These are phyloP conservation scores for Calyptomena viridis DNA, from an alignment of 2,113 vertebrate species.

Conservation along the genomic window DNA sequence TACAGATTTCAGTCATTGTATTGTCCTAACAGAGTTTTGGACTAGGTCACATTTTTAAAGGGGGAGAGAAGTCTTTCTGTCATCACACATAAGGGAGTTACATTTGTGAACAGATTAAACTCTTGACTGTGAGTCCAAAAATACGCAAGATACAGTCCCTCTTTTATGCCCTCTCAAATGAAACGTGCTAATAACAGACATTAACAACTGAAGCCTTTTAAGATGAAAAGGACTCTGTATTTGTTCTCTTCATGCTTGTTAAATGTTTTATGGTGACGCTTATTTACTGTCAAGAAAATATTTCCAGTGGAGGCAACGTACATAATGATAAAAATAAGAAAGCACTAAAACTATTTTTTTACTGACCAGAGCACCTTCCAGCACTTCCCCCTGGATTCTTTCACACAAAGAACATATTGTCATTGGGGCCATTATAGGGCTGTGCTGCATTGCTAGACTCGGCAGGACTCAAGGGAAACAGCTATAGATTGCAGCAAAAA, in stretches of 20 bases:
- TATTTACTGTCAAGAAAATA: conserved; percentile 88
- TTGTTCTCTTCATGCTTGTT: conserved; percentile 79
- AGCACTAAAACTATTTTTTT: conserved; percentile 82
- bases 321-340: conserved; percentile 84
- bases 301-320: conserved; percentile 82
- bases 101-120: conserved; percentile 24
- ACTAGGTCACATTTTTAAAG: conserved; percentile 6
- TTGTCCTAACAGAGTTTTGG: not conserved
- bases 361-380: conserved; percentile 79
- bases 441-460: conserved; percentile 81
- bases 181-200: conserved; percentile 68
- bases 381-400: conserved; percentile 89
- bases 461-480: conserved; percentile 86
- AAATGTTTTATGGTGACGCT: conserved; percentile 78
- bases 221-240: conserved; percentile 72
- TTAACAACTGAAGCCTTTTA: conserved; percentile 62
- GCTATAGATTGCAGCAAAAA: conserved; percentile 88
- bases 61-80: not conserved
- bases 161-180: conserved; percentile 36
- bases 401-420: conserved; percentile 96
- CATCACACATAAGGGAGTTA: not conserved
- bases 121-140: conserved; percentile 33
- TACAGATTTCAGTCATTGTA: rapidly evolving
- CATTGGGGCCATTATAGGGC: conserved; percentile 89
- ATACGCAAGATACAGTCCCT: not conserved